phyloP scores from a whole-genome alignment of 2,888 invertebrate species.

The Idaea aversata region DNA sequence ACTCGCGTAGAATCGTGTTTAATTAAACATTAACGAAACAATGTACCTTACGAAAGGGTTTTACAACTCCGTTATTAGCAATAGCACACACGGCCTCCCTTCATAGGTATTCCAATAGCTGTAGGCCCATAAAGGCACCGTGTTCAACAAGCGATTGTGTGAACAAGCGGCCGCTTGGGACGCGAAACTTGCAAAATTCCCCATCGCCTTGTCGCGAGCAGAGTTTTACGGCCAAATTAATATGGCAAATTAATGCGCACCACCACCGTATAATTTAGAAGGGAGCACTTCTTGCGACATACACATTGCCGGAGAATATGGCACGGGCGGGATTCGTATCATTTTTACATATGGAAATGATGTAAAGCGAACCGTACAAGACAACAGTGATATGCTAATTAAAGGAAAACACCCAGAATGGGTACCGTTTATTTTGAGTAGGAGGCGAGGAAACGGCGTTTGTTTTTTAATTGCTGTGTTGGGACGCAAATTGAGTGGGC shows the following conservation, averaged over 20 bases:
- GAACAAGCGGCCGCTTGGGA: constrained; percentile 76
- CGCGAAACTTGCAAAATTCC: constrained; percentile 73
- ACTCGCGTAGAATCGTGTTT: constrained; percentile 26
- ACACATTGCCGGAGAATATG: constrained; percentile 25
- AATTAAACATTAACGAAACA: constrained; percentile 42
- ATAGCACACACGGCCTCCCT: constrained; percentile 56
- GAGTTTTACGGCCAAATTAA: constrained; percentile 82
- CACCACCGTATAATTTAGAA: constrained; percentile 76
- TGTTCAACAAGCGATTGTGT: constrained; percentile 64
- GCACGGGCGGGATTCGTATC: constrained; percentile 59
- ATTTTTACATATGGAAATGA: constrained; percentile 80
- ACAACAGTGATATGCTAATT: constrained; percentile 79
- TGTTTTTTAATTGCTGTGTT: constrained; percentile 31
- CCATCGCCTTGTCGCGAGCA: constrained; percentile 73
- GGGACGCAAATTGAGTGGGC: constrained; percentile 14
- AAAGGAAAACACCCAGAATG: constrained; percentile 73
- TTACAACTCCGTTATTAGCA: constrained; percentile 61
- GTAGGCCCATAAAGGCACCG: constrained; percentile 56
- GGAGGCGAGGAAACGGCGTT: constrained; percentile 47
- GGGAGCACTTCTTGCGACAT: constrained; percentile 70
- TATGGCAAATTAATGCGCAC: constrained; percentile 81
- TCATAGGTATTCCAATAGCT: constrained; percentile 61
- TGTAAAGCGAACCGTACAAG: constrained; percentile 69
- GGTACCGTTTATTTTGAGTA: constrained; percentile 64
- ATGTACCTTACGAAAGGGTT: constrained; percentile 45